Percentiles rank a stretch among this genome's conserved stretches.
These are phyloP conservation scores for Eulemur macaco DNA, from an alignment of 2,113 vertebrate genomes.

Conservation along the genomic window DNA sequence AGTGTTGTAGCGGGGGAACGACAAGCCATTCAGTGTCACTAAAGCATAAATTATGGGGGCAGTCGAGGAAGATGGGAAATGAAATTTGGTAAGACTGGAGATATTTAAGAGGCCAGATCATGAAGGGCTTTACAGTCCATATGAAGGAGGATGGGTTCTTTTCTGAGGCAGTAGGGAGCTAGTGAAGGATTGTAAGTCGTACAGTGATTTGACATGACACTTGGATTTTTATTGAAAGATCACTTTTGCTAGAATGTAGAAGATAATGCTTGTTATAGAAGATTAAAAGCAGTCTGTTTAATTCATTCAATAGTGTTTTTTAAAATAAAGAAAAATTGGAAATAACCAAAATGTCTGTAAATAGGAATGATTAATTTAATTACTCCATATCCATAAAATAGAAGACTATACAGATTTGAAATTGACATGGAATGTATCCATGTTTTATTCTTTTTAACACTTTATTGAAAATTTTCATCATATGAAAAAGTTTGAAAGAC, in stretches of 20 bases:
- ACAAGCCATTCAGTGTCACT: neutral
- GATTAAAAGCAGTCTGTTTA: neutral
- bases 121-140: neutral
- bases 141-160: neutral
- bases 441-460: neutral
- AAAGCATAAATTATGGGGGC: neutral
- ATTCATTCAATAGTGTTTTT: neutral
- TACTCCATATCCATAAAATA: neutral
- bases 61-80: neutral
- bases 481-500: neutral
- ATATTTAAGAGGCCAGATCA: neutral
- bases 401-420: neutral
- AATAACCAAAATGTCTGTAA: neutral
- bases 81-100: neutral
- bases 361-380: neutral
- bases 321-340: slow-evolving; percentile 13
- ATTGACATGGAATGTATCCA: neutral
- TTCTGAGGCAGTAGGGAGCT: neutral
- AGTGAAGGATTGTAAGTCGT: neutral
- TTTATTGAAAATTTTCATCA: neutral
- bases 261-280: neutral
- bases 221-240: neutral
- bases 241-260: neutral
- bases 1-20: neutral
- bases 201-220: neutral